Evolutionary conservation across 2,888 invertebrate species (phyloP), one percentile per base, ranked within the genome.

Genomic region (Thecophora atra): DNA sequence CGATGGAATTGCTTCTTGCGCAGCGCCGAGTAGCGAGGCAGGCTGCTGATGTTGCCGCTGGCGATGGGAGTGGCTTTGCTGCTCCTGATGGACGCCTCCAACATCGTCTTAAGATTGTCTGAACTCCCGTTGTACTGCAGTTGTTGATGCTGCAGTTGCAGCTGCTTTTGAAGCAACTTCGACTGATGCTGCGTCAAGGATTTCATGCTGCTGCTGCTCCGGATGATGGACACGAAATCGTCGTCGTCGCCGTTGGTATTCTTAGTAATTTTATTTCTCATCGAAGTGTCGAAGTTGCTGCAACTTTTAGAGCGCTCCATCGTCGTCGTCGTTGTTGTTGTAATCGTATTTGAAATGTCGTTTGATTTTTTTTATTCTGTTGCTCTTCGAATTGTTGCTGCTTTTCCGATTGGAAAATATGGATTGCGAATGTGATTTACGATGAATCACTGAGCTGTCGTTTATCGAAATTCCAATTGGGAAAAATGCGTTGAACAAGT

Each of bases 1-100:
- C 83, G 80, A 21, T 80, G 82, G 64, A 83, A 66, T 19, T 79
- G 79, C 52, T 78, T 80, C 44, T 76, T 77, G 56, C 82, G 81
- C 71, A 77, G 56, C 21, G 77, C 76, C 52, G 70, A 26, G 65
- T 58, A 64, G 21, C 11, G 58, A 58, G 56, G 19, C 19, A 37
- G 1, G 15, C 21, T 11, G 11, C 30, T 6, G 63, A 17, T 17
- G 17, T 21, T 26, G 21, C 19, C 72, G 24, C 28, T 42, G 28
- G 67, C 51, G 47, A 5, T 65, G 65, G 51, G 7, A 6, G 37
- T 30, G 1, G 30, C 24, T 37, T 19, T 63, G 63, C 8, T 42
- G 30, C 15, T 26, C n/a, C n/a, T n/a, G n/a, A n/a, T n/a, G n/a
- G n/a, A n/a, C n/a, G n/a, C n/a, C n/a, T n/a, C n/a, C n/a, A n/a